These are phyloP conservation scores for Parus major DNA, from an alignment of 2,113 vertebrate genomes.

Conservation along the genomic window DNA sequence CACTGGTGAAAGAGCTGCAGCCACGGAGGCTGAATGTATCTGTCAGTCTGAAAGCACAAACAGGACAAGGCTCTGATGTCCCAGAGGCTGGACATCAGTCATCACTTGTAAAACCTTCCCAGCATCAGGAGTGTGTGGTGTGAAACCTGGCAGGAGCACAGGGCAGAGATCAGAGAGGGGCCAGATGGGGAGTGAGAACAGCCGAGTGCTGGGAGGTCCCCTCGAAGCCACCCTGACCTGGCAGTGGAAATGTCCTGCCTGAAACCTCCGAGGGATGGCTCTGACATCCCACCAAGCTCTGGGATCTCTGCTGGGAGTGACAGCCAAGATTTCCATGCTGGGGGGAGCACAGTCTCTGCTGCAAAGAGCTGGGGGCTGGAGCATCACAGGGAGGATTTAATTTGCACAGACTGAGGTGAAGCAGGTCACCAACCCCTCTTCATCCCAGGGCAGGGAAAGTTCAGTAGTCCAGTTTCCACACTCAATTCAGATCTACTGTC, in stretches of 20 bases:
- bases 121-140: rapidly evolving
- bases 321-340: neutral
- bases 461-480: neutral
- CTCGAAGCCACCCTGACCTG: neutral
- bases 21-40: neutral
- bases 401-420: neutral
- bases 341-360: neutral
- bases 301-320: rapidly evolving
- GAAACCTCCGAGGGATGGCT: rapidly evolving
- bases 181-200: neutral
- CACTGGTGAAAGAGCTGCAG: neutral
- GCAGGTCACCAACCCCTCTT: neutral
- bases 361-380: neutral
- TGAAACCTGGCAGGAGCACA: neutral
- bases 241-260: neutral
- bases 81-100: neutral
- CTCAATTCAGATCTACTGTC: neutral
- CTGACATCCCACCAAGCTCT: rapidly evolving
- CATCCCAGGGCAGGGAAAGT: neutral
- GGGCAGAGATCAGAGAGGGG: neutral
- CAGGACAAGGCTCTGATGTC: neutral
- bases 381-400: neutral
- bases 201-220: no score
- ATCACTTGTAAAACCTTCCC: neutral
- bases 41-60: neutral